Percentiles rank a stretch among this genome's conserved stretches.
phyloP scores from a whole-genome alignment of 2,113 vertebrate species.

The Hippocampus abdominalis region DNA sequence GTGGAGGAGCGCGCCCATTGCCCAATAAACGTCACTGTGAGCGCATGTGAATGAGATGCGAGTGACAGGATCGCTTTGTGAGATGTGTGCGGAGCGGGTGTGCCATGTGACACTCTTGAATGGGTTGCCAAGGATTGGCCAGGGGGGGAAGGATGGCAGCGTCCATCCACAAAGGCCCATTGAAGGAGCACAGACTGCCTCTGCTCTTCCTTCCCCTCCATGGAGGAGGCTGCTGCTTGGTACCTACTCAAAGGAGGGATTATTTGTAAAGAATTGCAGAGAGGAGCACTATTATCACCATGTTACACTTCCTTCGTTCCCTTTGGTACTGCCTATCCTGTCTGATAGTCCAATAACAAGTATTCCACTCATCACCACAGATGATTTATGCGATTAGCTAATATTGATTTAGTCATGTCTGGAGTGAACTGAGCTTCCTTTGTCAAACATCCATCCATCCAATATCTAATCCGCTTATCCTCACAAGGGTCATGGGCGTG shows the following conservation, averaged over 20 bases:
- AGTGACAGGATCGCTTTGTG: conserved; percentile 75
- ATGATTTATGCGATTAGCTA: neutral
- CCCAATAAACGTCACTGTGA: conserved; percentile 57
- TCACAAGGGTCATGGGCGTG: no score
- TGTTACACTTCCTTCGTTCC: conserved; percentile 53
- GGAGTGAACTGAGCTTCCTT: neutral
- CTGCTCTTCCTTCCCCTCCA: conserved; percentile 60
- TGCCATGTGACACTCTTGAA: conserved; percentile 70
- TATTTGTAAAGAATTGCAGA: conserved; percentile 60
- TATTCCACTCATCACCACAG: conserved; percentile 10
- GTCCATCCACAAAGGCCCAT: conserved; percentile 67
- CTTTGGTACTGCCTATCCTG: conserved; percentile 29
- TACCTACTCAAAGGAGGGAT: conserved; percentile 61
- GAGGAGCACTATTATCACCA: conserved; percentile 60
- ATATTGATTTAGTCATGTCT: neutral
- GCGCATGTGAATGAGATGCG: conserved; percentile 74
- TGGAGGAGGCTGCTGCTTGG: conserved; percentile 61
- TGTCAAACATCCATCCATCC: no score
- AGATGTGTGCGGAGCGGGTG: conserved; percentile 56
- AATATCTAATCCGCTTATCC: no score
- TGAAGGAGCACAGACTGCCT: conserved; percentile 65
- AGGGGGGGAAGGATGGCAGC: conserved; percentile 61
- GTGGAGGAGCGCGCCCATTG: conserved; percentile 53
- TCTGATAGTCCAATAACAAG: conserved; percentile 22
- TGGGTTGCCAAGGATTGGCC: conserved; percentile 56